phyloP scores from a whole-genome alignment of 2,113 vertebrate species.

The Heterochromis multidens region DNA sequence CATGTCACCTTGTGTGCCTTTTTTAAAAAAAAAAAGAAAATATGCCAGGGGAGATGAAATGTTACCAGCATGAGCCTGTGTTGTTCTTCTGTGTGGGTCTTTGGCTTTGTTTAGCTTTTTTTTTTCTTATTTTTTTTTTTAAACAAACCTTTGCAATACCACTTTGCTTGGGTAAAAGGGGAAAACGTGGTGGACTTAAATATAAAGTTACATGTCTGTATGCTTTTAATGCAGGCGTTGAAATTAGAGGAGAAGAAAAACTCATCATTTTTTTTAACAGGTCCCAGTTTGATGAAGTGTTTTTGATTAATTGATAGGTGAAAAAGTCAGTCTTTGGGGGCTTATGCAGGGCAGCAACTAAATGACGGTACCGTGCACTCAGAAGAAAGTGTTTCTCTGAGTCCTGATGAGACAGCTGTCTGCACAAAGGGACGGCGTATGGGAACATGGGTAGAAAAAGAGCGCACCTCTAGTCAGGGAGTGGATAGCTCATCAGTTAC shows the following conservation, averaged over 20 bases:
- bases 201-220: background rate
- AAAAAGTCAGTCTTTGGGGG: background rate
- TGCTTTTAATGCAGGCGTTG: background rate
- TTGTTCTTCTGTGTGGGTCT: background rate
- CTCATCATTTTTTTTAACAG: background rate
- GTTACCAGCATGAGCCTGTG: background rate
- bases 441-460: slow-evolving; percentile 26
- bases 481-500: slow-evolving; percentile 31
- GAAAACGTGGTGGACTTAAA: background rate
- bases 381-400: slow-evolving; percentile 19
- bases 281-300: background rate
- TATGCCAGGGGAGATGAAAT: slow-evolving; percentile 8
- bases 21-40: background rate
- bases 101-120: background rate
- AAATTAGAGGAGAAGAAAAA: background rate
- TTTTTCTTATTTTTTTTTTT: too few species aligned
- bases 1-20: slow-evolving; percentile 22
- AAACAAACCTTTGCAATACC: slow-evolving; percentile 30
- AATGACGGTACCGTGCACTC: slow-evolving; percentile 17
- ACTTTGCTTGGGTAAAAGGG: background rate
- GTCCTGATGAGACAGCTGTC: slow-evolving; percentile 28
- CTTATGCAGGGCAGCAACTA: background rate
- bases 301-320: background rate
- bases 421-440: background rate
- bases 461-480: slow-evolving; percentile 21